Evolutionary conservation across 2,888 invertebrate species (phyloP), one percentile per base, ranked within the genome.

Genomic region (Zaprionus lineosus): DNA sequence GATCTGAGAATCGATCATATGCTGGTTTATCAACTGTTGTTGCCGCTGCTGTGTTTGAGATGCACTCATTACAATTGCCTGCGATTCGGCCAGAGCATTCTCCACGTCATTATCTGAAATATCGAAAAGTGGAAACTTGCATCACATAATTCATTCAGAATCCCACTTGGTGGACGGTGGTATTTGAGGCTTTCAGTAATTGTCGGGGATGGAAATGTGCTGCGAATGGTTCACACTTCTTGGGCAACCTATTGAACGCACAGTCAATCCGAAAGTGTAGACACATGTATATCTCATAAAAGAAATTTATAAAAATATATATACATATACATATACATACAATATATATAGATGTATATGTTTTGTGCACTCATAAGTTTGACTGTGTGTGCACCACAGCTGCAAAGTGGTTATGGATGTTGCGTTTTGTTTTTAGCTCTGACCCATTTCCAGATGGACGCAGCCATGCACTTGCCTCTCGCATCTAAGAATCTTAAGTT

Each of bases 1-100:
- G 51, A 88, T 86, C 67, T 90, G 90, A n/a, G 90, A 90, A 43
- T 90, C 89, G 19, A 89, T 75, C 71, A 89, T 87, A 62, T 88
- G 88, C 47, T 88, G 89, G 55, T 57, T 87, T 34, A 78, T 70
- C 55, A 83, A 41, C 53, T 86, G 86, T 24, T 77, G 73, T 18
- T 84, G 86, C 19, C 77, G 6, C 74, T 33, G 82, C 48, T 86
- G 86, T 14, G 83, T 82, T 19, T 88, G 85, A 26, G 86, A 82
- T 12, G 82, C 75, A 59, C 81, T 86, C 81, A 87, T 78, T 40
- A 86, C 86, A 74, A 84, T 85, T 50, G 86, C 75, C 63, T 88
- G 87, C 3, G 87, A 86, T 59, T 89, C 88, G 52, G 86, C 77
- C 52, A 86, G 50, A 6, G 78, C 85, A 33, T 74, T 82, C 53